Evolutionary conservation across 2,797 vertebrate species (phyloP), one percentile per base, ranked within the genome.

Genomic region (Galagoides demidoff): DNA sequence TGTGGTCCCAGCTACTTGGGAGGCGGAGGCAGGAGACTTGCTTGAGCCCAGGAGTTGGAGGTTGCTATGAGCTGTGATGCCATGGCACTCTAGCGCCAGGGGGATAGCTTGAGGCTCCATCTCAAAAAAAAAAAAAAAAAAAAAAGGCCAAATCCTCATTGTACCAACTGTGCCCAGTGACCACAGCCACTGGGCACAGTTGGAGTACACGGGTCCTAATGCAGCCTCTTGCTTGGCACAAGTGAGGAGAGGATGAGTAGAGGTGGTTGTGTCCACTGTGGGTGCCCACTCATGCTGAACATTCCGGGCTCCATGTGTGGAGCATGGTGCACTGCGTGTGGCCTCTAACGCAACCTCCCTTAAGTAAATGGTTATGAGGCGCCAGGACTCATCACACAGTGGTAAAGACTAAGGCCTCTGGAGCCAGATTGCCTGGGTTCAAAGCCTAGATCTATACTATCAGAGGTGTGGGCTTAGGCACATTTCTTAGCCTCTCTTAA

Each of bases 231-330:
- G 78, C 70, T 77, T 37, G 45, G 39, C 0, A 0, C 55, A 31
- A 63, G 20, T 1, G 2, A 23, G 43, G 64, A 66, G 19, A 64
- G 43, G 37, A 52, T 57, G 74, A 77, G 68, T 16, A 14, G 31
- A 84, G 70, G 87, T 25, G 43, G 31, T 71, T 0, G 0, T 63
- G 61, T 19, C 61, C 37, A 2, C 59, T 0, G 7, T 12, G 0
- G 87, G 19, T 31, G 13, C 29, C n/a, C 1, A 0, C 37, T 11
- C 0, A 52, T 13, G 27, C 74, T 63, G 49, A 27, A 29, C 4
- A 0, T 37, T 37, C 13, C 2, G 4, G 31, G 31, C 22, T 0
- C n/a, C n/a, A n/a, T n/a, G n/a, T n/a, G 27, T 0, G 2, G 37
- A 85, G 59, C 14, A 34, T 55, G 27, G 37, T 10, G 59, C 1